Evolutionary conservation across 2,888 invertebrate genomes (phyloP), one percentile per base, ranked within the genome.

Genomic region (Nymphalis polychloros): DNA sequence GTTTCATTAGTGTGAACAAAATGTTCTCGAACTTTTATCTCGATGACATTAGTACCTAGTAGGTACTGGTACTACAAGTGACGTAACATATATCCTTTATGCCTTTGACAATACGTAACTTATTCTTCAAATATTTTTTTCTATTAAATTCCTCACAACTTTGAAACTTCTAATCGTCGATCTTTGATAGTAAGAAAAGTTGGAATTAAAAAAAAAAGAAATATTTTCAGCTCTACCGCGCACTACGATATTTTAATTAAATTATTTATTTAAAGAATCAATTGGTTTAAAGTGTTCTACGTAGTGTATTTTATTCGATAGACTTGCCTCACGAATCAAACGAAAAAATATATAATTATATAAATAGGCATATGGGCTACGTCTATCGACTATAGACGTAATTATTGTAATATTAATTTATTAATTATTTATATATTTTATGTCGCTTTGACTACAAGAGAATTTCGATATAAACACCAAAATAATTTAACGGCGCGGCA

Each of bases 381-480:
- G 31, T 53, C 53, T 65, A 52, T 65, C n/a, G 41, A 41, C 41
- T 49, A 31, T 27, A 59, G n/a, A 52, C 41, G 46, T 17, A 41
- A 13, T 57, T 35, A 59, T 60, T 69, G 48, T 63, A 49, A 53
- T 55, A 59, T 50, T 69, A 35, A 64, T 68, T 67, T 69, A 41
- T 72, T 47, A 53, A 31, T 59, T 70, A 63, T 41, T 23, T 69
- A 65, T 52, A 59, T 49, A 81, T 84, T 84, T 79, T 83, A 79
- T 85, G 82, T 88, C 79, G 89, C 90, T 90, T 88, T 67, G 80
- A 85, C 84, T 83, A 76, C 71, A 80, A 86, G 84, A 86, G 87
- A 87, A 85, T 78, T 59, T 64, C 8, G n/a, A 31, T n/a, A 1
- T 16, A 27, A 31, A 55, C 2, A 19, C 1, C 5, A 23, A 27